A percentile compares a stretch with the other conserved stretches of the same genome.
Evolutionary conservation across 2,888 invertebrate species (phyloP).

Genomic region (Volucella bombylans): DNA sequence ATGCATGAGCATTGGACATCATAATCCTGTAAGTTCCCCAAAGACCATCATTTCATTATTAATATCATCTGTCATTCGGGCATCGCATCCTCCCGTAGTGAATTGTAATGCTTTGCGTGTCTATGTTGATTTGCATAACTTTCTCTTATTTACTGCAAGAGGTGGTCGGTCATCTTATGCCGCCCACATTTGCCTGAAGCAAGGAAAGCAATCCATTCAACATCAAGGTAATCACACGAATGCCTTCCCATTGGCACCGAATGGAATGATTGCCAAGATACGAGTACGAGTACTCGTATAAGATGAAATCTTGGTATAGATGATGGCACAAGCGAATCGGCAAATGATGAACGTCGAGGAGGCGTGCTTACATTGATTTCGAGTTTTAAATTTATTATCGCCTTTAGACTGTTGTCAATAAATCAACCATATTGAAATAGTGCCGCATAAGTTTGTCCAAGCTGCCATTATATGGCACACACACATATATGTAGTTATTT

Average conservation of each 20-base stretch:
- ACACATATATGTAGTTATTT: no score
- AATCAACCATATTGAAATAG: slow-evolving; percentile 66
- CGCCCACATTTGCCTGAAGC: slow-evolving; percentile 54
- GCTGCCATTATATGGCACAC: no score
- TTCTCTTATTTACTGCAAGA: slow-evolving; percentile 33
- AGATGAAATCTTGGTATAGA: slow-evolving; percentile 23
- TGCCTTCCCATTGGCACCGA: slow-evolving; percentile 45
- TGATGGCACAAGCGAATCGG: slow-evolving; percentile 13
- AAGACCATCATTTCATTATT: slow-evolving; percentile 61
- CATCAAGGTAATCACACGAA: slow-evolving; percentile 72
- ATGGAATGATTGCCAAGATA: slow-evolving; percentile 46
- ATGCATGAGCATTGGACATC: slow-evolving; percentile 55
- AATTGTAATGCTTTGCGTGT: slow-evolving; percentile 55
- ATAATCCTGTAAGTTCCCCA: slow-evolving; percentile 46
- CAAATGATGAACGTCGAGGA: slow-evolving; percentile 17
- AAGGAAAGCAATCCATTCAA: slow-evolving; percentile 64
- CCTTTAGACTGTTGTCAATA: slow-evolving; percentile 62
- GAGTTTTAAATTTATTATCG: slow-evolving; percentile 66
- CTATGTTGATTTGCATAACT: slow-evolving; percentile 55
- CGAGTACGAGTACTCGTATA: no score
- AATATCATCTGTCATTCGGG: slow-evolving; percentile 63
- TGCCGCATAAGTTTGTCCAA: slow-evolving; percentile 43
- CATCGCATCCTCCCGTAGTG: slow-evolving; percentile 42
- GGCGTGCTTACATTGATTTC: slow-evolving; percentile 48
- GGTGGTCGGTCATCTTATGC: slow-evolving; percentile 36